Conservation (phyloP, 2,113 vertebrate species). For the Ceyx margarethae region DNA sequence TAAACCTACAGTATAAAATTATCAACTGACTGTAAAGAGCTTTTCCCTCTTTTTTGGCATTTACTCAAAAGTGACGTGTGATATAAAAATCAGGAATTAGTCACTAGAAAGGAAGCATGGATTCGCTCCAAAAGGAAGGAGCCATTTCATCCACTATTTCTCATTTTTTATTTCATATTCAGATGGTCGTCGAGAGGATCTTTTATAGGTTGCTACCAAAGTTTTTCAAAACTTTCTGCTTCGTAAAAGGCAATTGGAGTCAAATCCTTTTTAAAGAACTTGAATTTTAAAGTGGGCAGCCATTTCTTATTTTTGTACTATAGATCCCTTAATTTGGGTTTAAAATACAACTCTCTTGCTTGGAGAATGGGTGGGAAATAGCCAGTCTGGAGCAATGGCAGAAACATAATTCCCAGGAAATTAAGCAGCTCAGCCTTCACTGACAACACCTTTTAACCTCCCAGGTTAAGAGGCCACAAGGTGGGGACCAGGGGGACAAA, state of each 20-base stretch:
- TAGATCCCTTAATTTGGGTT: not conserved
- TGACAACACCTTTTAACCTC: too few relatives aligned
- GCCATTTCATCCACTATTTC: not conserved
- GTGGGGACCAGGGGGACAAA: too few relatives aligned
- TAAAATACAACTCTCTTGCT: not conserved
- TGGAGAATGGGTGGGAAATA: not conserved
- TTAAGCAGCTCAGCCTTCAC: not conserved
- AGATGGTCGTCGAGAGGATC: not conserved
- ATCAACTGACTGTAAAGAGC: slow-evolving; percentile 35
- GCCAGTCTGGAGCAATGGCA: not conserved
- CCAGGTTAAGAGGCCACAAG: too few relatives aligned
- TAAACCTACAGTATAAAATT: slow-evolving; percentile 2
- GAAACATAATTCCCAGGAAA: not conserved
- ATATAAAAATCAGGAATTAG: slow-evolving; percentile 49
- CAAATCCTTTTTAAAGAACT: not conserved
- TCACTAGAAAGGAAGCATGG: slow-evolving; percentile 37
- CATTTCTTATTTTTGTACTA: not conserved
- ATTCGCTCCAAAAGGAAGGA: slow-evolving; percentile 41
- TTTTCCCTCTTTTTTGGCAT: slow-evolving; percentile 27
- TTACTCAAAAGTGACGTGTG: slow-evolving; percentile 27
- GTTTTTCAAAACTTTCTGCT: not conserved
- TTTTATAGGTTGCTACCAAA: not conserved
- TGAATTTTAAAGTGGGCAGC: not conserved
- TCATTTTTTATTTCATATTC: not conserved
- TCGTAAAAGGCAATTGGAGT: not conserved